These are phyloP conservation scores for Idaea aversata DNA, from an alignment of 2,888 invertebrate genomes.

Conservation along the genomic window DNA sequence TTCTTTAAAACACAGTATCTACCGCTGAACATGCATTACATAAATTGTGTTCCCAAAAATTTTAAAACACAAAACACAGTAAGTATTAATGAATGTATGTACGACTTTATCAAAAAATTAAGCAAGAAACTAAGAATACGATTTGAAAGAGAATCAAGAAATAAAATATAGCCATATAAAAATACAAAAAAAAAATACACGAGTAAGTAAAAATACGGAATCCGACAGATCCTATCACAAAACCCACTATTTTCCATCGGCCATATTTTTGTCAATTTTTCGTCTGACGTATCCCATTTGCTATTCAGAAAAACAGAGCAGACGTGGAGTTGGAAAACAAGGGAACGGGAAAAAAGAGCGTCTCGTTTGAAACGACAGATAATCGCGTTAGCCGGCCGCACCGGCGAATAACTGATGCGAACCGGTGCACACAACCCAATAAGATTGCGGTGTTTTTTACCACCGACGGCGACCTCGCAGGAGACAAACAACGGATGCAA, in stretches of 20 bases:
- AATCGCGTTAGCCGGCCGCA: conserved; percentile 77
- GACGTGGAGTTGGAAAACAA: conserved; percentile 78
- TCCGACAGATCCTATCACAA: conserved; percentile 71
- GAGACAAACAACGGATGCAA: conserved; percentile 80
- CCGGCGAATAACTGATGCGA: conserved; percentile 74
- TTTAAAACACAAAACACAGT: no score
- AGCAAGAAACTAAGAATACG: conserved; percentile 21
- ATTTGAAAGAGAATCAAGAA: conserved; percentile 46
- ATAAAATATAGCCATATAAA: conserved; percentile 50
- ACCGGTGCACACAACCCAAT: conserved; percentile 70
- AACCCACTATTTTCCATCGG: conserved; percentile 75
- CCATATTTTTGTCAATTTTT: conserved; percentile 80
- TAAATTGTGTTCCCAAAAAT: neutral
- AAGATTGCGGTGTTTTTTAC: conserved; percentile 78
- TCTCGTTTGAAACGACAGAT: conserved; percentile 76
- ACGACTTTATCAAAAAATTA: conserved; percentile 9
- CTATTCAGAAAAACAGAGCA: conserved; percentile 78
- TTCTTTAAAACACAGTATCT: neutral
- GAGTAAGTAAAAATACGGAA: conserved; percentile 34
- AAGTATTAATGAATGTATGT: no score
- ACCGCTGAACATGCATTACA: neutral
- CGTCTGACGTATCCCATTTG: conserved; percentile 79
- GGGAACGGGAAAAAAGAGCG: conserved; percentile 74
- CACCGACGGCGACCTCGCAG: conserved; percentile 53
- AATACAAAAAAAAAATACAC: conserved; percentile 48